A percentile compares a stretch with the other conserved stretches of the same genome.
Conservation (phyloP, 2,113 vertebrate genomes). For the Prunella fulvescens region DNA sequence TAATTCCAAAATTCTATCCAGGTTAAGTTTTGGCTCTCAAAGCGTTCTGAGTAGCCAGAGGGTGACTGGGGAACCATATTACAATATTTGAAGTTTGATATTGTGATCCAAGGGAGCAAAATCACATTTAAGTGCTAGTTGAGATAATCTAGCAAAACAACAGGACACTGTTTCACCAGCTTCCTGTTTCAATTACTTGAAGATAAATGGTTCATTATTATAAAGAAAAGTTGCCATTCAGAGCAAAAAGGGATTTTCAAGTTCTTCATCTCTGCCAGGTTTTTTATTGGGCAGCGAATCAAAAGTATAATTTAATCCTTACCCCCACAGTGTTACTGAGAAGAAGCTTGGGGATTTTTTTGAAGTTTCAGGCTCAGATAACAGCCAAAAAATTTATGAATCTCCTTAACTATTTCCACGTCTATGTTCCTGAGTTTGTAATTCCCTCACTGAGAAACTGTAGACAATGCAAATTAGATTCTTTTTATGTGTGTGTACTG, state of each 20-base stretch:
- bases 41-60: background rate
- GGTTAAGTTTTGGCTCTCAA: background rate
- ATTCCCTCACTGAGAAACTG: background rate
- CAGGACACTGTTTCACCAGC: background rate
- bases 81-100: background rate
- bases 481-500: background rate
- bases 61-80: background rate
- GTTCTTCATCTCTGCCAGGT: background rate
- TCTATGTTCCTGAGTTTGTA: background rate
- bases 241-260: constrained; percentile 8
- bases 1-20: background rate
- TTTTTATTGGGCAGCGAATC: background rate
- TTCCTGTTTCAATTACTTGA: constrained; percentile 25
- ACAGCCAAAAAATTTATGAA: background rate
- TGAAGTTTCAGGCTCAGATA: background rate
- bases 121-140: background rate
- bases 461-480: background rate
- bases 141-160: constrained; percentile 12
- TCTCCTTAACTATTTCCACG: background rate
- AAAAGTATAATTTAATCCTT: constrained; percentile 9
- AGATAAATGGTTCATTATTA: background rate
- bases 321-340: background rate
- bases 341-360: background rate
- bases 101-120: background rate
- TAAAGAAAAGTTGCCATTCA: background rate